Evolutionary conservation across 2,113 vertebrate species (phyloP).

Genomic region (Erinaceus europaeus): DNA sequence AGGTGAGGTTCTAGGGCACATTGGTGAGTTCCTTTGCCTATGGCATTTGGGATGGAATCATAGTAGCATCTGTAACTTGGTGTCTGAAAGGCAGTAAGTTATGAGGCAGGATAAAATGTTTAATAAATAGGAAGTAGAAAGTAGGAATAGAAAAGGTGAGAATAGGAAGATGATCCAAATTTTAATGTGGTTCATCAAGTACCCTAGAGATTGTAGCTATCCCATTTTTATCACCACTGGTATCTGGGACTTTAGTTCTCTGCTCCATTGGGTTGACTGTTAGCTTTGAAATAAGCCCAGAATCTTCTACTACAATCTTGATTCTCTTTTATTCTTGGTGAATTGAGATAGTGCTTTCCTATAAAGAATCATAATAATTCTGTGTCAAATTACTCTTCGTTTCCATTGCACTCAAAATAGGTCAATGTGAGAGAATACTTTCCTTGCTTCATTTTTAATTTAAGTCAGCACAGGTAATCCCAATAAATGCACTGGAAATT

Average conservation of each 20-base stretch:
- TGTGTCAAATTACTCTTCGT: neutral
- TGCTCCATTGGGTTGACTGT: neutral
- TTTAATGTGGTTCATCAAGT: neutral
- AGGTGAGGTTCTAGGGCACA: too few species aligned
- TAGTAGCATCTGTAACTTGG: too few species aligned
- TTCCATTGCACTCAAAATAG: neutral
- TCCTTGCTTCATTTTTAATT: constrained; percentile 13
- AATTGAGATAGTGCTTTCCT: neutral
- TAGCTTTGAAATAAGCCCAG: neutral
- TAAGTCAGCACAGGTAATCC: constrained; percentile 1
- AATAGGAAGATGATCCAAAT: neutral
- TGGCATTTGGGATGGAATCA: too few species aligned
- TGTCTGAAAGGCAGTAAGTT: too few species aligned
- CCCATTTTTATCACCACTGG: neutral
- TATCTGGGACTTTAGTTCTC: neutral
- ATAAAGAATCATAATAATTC: neutral
- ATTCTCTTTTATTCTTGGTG: neutral
- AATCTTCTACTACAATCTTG: neutral
- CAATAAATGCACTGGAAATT: constrained; percentile 8
- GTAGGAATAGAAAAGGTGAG: too few species aligned
- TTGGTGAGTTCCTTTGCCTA: too few species aligned
- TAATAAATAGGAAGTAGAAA: too few species aligned
- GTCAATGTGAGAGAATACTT: neutral
- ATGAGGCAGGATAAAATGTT: too few species aligned
- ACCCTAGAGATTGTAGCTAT: neutral